phyloP scores from a whole-genome alignment of 1,140 invertebrate genomes.

The Ostrea edulis region DNA sequence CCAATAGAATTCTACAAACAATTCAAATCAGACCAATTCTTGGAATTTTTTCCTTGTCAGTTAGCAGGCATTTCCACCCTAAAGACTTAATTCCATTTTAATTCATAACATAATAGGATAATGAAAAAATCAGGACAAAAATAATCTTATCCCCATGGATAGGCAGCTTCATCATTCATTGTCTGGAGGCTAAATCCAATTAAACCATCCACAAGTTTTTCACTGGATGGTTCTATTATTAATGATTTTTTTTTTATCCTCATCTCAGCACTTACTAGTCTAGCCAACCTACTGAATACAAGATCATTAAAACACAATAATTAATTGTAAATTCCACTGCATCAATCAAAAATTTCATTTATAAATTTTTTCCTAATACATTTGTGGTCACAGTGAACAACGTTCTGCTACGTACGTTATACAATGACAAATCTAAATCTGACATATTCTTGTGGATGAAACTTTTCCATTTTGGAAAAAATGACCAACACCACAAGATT shows the following conservation, averaged over 20 bases:
- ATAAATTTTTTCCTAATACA: no score
- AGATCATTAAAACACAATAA: background rate
- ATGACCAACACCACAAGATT: no score
- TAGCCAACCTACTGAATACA: background rate
- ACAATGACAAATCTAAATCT: no score
- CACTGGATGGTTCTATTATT: background rate
- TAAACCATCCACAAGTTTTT: background rate
- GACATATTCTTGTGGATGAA: no score
- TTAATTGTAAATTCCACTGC: background rate
- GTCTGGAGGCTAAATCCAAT: slow-evolving; percentile 1
- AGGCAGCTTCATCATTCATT: background rate
- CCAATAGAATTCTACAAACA: background rate
- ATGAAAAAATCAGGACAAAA: slow-evolving; percentile 5
- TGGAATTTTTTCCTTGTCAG: background rate
- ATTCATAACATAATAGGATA: background rate
- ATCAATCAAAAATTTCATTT: no score
- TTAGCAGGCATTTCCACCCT: background rate
- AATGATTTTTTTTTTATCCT: background rate
- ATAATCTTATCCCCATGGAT: background rate
- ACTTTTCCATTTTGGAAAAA: no score
- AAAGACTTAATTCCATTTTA: background rate
- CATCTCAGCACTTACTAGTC: background rate
- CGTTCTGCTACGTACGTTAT: no score
- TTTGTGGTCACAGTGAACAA: no score
- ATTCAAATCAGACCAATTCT: background rate